phyloP scores from a whole-genome alignment of 2,888 invertebrate species.

The Euspilapteryx auroguttella region DNA sequence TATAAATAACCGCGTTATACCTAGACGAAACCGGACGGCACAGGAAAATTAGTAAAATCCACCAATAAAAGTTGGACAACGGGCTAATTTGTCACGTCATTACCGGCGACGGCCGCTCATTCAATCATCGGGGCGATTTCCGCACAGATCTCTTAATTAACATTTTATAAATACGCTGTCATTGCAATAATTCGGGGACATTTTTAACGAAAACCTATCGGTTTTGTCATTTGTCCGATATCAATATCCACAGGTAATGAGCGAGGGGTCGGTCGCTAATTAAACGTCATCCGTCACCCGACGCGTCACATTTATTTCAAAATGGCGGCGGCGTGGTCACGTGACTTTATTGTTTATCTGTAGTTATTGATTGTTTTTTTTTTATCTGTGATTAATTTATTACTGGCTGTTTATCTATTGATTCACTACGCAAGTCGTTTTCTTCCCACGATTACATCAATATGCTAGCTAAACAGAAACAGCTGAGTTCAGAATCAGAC shows the following conservation, averaged over 20 bases:
- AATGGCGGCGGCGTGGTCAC: constrained; percentile 37
- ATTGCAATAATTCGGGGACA: neutral
- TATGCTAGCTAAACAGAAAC: no score
- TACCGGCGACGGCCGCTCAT: neutral
- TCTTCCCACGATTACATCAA: no score
- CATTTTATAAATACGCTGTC: constrained; percentile 40
- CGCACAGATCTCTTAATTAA: constrained; percentile 48
- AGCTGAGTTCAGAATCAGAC: no score
- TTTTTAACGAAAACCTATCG: constrained; percentile 4
- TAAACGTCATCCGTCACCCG: constrained; percentile 55
- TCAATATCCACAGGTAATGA: constrained; percentile 19
- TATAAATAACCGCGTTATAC: no score
- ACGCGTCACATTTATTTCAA: constrained; percentile 47
- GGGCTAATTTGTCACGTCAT: neutral
- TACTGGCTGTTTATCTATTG: no score
- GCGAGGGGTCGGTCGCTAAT: constrained; percentile 52
- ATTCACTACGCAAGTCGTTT: no score
- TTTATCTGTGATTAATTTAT: neutral
- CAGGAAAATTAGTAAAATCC: no score
- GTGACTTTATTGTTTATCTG: constrained; percentile 3
- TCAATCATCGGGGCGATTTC: neutral
- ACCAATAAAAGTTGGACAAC: no score
- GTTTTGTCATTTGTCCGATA: constrained; percentile 1
- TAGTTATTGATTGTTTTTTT: neutral
- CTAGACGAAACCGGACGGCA: no score